Percentiles rank a stretch among this genome's conserved stretches.
Evolutionary conservation across 1,140 invertebrate species (phyloP).

Genomic region (Triops cancriformis): DNA sequence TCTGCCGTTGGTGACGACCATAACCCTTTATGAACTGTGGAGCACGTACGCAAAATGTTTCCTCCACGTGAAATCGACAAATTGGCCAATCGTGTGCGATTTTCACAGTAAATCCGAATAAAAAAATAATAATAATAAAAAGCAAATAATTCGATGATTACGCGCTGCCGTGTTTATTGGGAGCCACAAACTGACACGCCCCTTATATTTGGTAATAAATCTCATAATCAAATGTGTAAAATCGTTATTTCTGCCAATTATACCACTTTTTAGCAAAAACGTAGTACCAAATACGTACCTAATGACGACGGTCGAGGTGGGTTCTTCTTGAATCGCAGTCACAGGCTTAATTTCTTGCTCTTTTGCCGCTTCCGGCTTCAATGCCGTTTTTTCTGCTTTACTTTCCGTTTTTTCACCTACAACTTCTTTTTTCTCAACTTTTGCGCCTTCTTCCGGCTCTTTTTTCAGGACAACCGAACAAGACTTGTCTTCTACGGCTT

Average conservation of each 20-base stretch:
- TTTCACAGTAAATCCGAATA: no score
- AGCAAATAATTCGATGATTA: no score
- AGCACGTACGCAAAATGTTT: no score
- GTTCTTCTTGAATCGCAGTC: constrained; percentile 37
- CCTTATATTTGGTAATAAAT: constrained; percentile 21
- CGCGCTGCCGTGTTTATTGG: no score
- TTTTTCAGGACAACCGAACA: constrained; percentile 28
- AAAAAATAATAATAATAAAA: no score
- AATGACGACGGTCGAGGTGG: constrained; percentile 50
- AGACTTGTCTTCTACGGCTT: constrained; percentile 28
- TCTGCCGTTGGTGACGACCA: no score
- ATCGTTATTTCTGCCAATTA: background rate
- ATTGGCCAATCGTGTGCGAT: no score
- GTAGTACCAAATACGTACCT: constrained; percentile 33
- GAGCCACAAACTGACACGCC: no score
- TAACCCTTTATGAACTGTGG: no score
- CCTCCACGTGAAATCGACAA: no score
- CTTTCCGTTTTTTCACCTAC: constrained; percentile 29
- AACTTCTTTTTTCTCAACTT: constrained; percentile 24
- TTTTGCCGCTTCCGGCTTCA: constrained; percentile 28
- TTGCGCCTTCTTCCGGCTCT: constrained; percentile 27
- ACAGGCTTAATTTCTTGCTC: background rate
- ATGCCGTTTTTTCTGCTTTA: constrained; percentile 23
- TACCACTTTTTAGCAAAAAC: background rate
- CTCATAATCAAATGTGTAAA: background rate